phyloP scores from a whole-genome alignment of 2,888 invertebrate species.

The Gymnoscelis rufifasciata region DNA sequence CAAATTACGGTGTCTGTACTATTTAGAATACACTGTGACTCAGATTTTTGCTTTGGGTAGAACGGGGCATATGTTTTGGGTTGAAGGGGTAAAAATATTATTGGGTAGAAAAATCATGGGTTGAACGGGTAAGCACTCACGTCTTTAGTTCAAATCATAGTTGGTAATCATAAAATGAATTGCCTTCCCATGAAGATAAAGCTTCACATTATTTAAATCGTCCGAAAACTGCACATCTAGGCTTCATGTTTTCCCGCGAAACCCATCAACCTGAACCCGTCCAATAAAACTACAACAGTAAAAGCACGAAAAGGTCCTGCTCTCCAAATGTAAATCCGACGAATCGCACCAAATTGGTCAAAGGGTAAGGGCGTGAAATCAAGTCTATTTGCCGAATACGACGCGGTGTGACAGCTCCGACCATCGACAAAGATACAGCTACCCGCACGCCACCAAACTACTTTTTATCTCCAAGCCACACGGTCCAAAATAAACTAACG shows the following conservation, averaged over 20 bases:
- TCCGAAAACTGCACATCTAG: not conserved
- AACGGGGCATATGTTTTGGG: no score
- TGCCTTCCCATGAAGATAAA: no score
- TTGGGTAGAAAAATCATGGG: no score
- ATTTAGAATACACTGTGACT: no score
- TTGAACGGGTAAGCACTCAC: no score
- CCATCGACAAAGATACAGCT: constrained; percentile 21
- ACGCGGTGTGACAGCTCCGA: constrained; percentile 46
- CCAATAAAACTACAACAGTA: constrained; percentile 21
- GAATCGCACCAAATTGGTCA: constrained; percentile 55
- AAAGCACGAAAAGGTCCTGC: constrained; percentile 28
- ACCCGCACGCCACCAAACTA: constrained; percentile 15
- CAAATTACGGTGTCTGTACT: no score
- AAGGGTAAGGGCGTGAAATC: constrained; percentile 56
- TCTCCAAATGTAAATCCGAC: constrained; percentile 49
- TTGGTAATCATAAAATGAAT: no score
- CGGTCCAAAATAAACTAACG: constrained; percentile 27
- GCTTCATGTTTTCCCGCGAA: not conserved
- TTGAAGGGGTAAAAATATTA: no score
- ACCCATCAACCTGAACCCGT: constrained; percentile 3
- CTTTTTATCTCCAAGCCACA: constrained; percentile 7
- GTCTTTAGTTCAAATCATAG: no score
- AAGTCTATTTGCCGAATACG: constrained; percentile 52
- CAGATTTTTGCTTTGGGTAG: no score
- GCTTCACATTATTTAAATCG: no score